Base-by-base conservation (phyloP, 2,113 vertebrate genomes). In the Origma solitaria region DNA sequence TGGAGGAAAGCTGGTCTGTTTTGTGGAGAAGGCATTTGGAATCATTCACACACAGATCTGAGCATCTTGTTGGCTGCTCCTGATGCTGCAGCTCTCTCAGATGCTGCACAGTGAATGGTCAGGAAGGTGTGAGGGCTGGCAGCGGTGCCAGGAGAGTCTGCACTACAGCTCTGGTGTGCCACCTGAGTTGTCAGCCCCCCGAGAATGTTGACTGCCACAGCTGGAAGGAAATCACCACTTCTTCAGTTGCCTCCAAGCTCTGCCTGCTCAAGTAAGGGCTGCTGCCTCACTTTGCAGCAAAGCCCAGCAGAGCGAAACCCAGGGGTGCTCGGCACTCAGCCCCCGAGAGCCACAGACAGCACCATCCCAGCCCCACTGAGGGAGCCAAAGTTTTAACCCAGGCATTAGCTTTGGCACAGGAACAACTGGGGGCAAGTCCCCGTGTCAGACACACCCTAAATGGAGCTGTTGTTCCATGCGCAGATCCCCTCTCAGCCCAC, bases 31-130 rank as follows among this genome's bases (percentile, higher is more conserved):
- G 33, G 10, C 37, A 5, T 28, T 72, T 47, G 17, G 33, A 50
- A 20, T 11, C 5, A 2, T 62, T 90, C 42, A 13, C 24, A 76
- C 0, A 2, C 30, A 51, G 23, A 17, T 61, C 33, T 69, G 62
- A 72, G 45, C 64, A 73, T 45, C 50, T 25, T 25, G 33, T 17
- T 73, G 58, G 37, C 49, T 2, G 0, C 23, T 88, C 13, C 57
- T 47, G 42, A 7, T 1, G 15, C 44, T 49, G 44, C 60, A 65
- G 23, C 21, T 60, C 10, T 72, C 54, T 87, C 47, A 56, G 45
- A 25, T 1, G 0, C 1, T 2, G 11, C 2, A 1, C 1, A 2
- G 16, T 25, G 24, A 33, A 35, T 1, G 3, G 7, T n/a, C 47
- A 71, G 25, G 23, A 70, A 15, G 40, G 28, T 28, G 47, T 45